Evolutionary conservation across 2,888 invertebrate genomes (phyloP).

Genomic region (Diarsia mendica): DNA sequence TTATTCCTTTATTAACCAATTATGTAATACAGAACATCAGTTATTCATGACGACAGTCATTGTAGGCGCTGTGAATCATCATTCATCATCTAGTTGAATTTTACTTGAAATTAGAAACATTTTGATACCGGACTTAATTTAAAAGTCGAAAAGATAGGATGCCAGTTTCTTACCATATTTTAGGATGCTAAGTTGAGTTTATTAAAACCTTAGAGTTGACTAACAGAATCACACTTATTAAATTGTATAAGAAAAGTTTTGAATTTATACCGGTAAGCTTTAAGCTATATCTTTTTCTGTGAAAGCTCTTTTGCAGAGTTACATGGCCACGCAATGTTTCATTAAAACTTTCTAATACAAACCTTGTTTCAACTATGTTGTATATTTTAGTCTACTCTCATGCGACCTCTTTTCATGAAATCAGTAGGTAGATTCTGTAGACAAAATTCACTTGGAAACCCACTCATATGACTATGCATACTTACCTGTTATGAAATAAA

Average conservation of each 20-base stretch:
- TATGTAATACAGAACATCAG: background rate
- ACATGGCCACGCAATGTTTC: constrained; percentile 17
- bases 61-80: background rate
- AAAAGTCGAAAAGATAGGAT: background rate
- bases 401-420: constrained; percentile 25
- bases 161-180: background rate
- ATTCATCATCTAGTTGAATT: background rate
- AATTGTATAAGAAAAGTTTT: constrained; percentile 31
- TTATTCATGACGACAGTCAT: background rate
- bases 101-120: background rate
- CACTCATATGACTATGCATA: background rate
- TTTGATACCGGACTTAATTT: background rate
- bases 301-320: constrained; percentile 38
- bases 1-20: no score
- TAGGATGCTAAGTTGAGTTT: background rate
- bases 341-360: constrained; percentile 36
- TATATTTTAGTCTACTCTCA: constrained; percentile 30
- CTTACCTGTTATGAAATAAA: background rate
- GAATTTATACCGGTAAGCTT: constrained; percentile 18
- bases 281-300: constrained; percentile 28
- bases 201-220: constrained; percentile 19
- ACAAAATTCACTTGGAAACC: background rate
- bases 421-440: constrained; percentile 12
- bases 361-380: constrained; percentile 6
- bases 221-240: constrained; percentile 16